These are phyloP conservation scores for Grantiella picta DNA, from an alignment of 2,113 vertebrate species.

Conservation along the genomic window DNA sequence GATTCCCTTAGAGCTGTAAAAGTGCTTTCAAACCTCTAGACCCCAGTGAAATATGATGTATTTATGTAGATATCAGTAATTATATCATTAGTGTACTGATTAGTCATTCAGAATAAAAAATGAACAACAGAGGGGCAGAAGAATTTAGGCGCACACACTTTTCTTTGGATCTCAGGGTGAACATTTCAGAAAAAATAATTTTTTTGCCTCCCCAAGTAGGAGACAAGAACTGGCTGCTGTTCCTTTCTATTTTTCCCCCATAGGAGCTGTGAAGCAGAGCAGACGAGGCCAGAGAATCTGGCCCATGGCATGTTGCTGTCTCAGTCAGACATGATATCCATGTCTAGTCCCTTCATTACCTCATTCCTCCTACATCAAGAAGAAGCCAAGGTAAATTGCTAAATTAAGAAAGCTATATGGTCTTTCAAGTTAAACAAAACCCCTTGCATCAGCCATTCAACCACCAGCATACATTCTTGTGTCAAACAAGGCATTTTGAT, in stretches of 20 bases:
- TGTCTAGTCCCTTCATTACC: conserved; percentile 39
- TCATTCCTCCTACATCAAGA: conserved; percentile 53
- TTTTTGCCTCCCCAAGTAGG: not conserved
- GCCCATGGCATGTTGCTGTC: not conserved
- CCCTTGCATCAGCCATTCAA: conserved; percentile 15
- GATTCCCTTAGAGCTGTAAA: not conserved
- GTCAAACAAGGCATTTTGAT: not conserved
- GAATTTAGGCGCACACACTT: not conserved
- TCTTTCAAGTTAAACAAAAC: conserved; percentile 33
- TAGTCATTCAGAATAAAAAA: not conserved
- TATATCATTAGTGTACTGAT: not conserved
- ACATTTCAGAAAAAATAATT: not conserved
- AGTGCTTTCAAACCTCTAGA: not conserved
- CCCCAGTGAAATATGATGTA: not conserved
- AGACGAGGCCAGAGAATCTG: not conserved
- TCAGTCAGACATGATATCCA: not conserved
- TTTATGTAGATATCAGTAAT: not conserved
- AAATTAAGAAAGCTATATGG: conserved; percentile 44
- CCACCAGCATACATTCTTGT: not conserved
- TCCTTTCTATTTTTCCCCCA: not conserved
- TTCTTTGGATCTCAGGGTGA: not conserved
- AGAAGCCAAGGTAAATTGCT: conserved; percentile 40
- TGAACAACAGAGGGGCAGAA: not conserved
- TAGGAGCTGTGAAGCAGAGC: not conserved
- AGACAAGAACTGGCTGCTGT: not conserved